Evolutionary conservation across 1,140 invertebrate species (phyloP), one percentile per base, ranked within the genome.

Genomic region (Macrostomum lignano): DNA sequence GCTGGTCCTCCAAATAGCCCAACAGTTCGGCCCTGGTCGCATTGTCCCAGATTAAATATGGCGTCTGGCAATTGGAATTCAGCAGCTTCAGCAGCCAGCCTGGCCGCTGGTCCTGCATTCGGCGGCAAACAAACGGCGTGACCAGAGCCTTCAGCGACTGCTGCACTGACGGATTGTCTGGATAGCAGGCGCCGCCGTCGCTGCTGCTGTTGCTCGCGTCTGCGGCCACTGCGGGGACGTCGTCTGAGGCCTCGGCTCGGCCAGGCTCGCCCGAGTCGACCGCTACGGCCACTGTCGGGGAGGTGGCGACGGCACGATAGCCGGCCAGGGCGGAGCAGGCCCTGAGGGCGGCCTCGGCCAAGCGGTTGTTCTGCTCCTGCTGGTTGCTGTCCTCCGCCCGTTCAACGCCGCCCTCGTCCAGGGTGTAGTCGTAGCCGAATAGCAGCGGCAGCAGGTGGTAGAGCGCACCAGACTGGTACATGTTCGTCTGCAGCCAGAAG

Each of bases 1-100:
- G 64, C 48, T 81, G 73, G 25, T 57, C 60, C 42, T 74, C 68
- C 1, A 96, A 60, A 47, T 77, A 81, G 42, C 94, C 82, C 13
- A 66, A 63, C 1, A 98, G 61, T 55, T 98, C 82, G 0, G 72
- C 74, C 40, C 91, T 61, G 0, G 86, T 93, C 0, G 72, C 72
- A 61, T 96, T 96, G 53, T 98, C 75, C 91, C 82, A 93, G 28
- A 98, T 72, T 6, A 96, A 60, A 53, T 93, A 93, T 0, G 91
- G 91, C 48, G 74, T 91, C 35, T 74, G 70, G 45, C 75, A 74
- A 57, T 96, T 98, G 11, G 76, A 82, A 40, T 84, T 96, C 3
- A 98, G 53, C 2, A 73, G 68, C 62, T 98, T 98, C 23, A 96
- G 60, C 31, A 91, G 62, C 55, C n/a, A n/a, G n/a, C n/a, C n/a